Evolutionary conservation across 2,888 invertebrate genomes (phyloP).

Genomic region (Orthosia gothica): DNA sequence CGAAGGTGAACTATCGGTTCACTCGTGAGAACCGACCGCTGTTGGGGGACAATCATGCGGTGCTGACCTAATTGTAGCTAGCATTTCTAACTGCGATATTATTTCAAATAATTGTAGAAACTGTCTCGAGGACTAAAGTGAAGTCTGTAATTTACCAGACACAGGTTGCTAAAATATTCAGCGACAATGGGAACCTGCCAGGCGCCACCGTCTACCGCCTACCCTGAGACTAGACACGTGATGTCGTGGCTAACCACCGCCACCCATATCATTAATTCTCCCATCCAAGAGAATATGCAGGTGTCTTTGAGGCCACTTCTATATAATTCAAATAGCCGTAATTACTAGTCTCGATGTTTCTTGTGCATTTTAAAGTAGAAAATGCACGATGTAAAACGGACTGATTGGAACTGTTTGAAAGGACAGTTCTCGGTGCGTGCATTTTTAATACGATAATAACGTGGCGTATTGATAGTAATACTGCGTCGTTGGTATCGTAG

Average conservation of each 20-base stretch:
- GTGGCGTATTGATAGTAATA: constrained; percentile 14
- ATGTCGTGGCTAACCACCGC: constrained; percentile 63
- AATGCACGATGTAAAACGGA: constrained; percentile 48
- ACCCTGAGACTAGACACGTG: constrained; percentile 69
- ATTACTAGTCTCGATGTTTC: constrained; percentile 47
- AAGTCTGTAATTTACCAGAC: constrained; percentile 87
- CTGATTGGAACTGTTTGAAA: constrained; percentile 34
- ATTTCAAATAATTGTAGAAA: constrained; percentile 83
- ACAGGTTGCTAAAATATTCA: constrained; percentile 87
- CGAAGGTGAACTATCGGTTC: constrained; percentile 66
- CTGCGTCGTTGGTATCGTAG: not conserved
- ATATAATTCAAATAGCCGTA: constrained; percentile 55
- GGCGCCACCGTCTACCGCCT: constrained; percentile 69
- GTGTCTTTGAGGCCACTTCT: constrained; percentile 74
- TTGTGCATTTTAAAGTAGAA: constrained; percentile 50
- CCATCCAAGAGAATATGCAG: constrained; percentile 76
- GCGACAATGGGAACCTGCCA: constrained; percentile 80
- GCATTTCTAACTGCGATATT: constrained; percentile 76
- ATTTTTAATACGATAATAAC: constrained; percentile 45
- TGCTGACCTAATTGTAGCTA: constrained; percentile 81
- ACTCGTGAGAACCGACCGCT: constrained; percentile 79
- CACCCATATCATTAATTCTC: constrained; percentile 66
- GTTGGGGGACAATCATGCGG: constrained; percentile 78
- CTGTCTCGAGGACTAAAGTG: constrained; percentile 69
- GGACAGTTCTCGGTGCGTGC: constrained; percentile 20